phyloP scores from a whole-genome alignment of 1,140 invertebrate genomes.

The Drosophila fuyamai region DNA sequence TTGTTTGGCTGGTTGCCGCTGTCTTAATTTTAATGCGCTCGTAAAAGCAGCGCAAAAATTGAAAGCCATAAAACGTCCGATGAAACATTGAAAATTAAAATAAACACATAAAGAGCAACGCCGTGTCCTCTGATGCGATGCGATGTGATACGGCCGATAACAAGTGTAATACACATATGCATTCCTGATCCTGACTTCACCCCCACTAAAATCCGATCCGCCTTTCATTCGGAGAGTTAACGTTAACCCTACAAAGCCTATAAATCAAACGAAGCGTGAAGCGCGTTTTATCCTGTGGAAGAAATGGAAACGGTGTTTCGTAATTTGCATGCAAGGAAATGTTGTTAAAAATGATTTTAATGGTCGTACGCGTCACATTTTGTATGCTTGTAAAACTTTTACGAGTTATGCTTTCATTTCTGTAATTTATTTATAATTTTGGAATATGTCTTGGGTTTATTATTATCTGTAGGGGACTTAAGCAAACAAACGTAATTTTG shows the following conservation, averaged over 20 bases:
- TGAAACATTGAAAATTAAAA: slow-evolving; percentile 78
- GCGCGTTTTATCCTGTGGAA: slow-evolving; percentile 61
- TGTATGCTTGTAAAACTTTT: slow-evolving; percentile 50
- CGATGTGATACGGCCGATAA: slow-evolving; percentile 53
- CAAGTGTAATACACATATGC: slow-evolving; percentile 54
- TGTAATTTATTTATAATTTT: slow-evolving; percentile 46
- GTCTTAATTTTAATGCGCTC: slow-evolving; percentile 77
- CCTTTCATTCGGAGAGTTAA: slow-evolving; percentile 33
- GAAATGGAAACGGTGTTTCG: slow-evolving; percentile 37
- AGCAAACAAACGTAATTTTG: slow-evolving; percentile 1
- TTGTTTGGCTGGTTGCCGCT: slow-evolving; percentile 27
- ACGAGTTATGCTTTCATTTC: slow-evolving; percentile 41
- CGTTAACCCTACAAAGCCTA: slow-evolving; percentile 32
- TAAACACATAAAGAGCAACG: slow-evolving; percentile 68
- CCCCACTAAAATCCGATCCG: slow-evolving; percentile 20
- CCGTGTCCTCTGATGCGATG: slow-evolving; percentile 14
- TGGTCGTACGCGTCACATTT: slow-evolving; percentile 46
- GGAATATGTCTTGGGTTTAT: slow-evolving; percentile 25
- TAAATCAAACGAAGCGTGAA: slow-evolving; percentile 78
- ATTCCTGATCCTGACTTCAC: slow-evolving; percentile 14
- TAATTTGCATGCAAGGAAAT: slow-evolving; percentile 52
- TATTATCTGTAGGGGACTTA: slow-evolving; percentile 2
- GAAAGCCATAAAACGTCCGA: slow-evolving; percentile 66
- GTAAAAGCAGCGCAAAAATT: slow-evolving; percentile 79
- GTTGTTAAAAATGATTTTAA: slow-evolving; percentile 65